Conservation (phyloP, 1,140 invertebrate species). For the Drosophila azteca region DNA sequence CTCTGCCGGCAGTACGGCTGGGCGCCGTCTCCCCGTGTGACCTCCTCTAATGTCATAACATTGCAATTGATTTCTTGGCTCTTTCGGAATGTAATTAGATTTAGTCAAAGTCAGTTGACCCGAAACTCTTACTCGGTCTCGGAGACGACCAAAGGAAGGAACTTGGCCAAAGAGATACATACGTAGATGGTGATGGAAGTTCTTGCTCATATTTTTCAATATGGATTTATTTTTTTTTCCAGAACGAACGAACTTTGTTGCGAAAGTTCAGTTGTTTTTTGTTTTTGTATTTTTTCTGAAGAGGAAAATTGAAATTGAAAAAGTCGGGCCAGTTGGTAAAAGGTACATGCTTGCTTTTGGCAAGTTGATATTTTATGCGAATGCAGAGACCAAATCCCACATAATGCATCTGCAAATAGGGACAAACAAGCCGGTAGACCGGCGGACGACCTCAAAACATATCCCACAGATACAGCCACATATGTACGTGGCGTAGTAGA, state of each 20-base stretch:
- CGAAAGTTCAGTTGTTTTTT: neutral
- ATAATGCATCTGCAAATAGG: constrained; percentile 75
- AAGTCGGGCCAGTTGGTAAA: constrained; percentile 37
- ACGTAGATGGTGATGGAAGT: constrained; percentile 9
- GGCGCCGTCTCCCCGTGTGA: too few species aligned
- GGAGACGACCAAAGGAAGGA: neutral
- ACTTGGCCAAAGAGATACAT: too few species aligned
- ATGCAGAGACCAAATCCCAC: constrained; percentile 70
- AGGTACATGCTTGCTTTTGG: constrained; percentile 18
- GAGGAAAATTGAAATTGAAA: constrained; percentile 67
- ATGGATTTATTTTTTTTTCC: constrained; percentile 38
- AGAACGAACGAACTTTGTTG: constrained; percentile 1
- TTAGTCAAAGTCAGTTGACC: constrained; percentile 17
- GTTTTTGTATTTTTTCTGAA: constrained; percentile 34
- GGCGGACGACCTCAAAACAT: too few species aligned
- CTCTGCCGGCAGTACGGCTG: neutral
- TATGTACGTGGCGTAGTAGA: neutral
- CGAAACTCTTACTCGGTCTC: constrained; percentile 1
- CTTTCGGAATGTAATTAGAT: constrained; percentile 35
- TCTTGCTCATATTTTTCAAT: constrained; percentile 25
- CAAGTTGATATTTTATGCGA: constrained; percentile 78
- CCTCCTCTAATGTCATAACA: constrained; percentile 17
- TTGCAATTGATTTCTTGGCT: constrained; percentile 34
- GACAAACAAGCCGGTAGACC: constrained; percentile 19
- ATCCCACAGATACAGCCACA: constrained; percentile 4